A percentile compares a stretch with the other conserved stretches of the same genome.
Evolutionary conservation across 2,888 invertebrate genomes (phyloP).

Genomic region (Danaus chrysippus): DNA sequence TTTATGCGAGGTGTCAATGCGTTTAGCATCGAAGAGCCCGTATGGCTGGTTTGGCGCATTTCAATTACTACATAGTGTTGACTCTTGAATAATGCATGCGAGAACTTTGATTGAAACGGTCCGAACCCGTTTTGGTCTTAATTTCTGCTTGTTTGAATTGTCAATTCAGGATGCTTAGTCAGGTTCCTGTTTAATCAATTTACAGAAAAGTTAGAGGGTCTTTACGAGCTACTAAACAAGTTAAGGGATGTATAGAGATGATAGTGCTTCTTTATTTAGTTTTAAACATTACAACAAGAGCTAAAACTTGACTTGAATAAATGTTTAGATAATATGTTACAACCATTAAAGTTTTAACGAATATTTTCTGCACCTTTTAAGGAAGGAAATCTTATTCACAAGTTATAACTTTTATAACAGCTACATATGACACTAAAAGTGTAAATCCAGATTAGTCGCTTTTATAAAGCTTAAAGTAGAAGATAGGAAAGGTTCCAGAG

Average conservation of each 20-base stretch:
- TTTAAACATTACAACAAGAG: no score
- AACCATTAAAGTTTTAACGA: no score
- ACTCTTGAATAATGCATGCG: constrained; percentile 56
- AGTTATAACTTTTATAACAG: not conserved
- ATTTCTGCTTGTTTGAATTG: constrained; percentile 45
- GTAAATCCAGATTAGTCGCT: constrained; percentile 16
- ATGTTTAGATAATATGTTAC: no score
- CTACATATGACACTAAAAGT: not conserved
- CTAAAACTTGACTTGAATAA: no score
- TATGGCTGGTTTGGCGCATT: constrained; percentile 49
- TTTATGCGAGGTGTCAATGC: constrained; percentile 52
- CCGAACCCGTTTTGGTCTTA: constrained; percentile 45
- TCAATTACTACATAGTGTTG: constrained; percentile 51
- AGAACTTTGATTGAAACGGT: constrained; percentile 56
- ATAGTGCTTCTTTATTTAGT: no score
- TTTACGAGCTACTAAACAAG: not conserved
- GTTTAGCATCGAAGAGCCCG: constrained; percentile 57
- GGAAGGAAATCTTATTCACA: not conserved
- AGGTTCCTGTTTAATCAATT: constrained; percentile 20
- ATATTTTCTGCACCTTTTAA: not conserved
- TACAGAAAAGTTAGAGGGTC: not conserved
- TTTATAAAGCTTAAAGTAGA: constrained; percentile 16
- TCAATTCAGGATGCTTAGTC: constrained; percentile 24
- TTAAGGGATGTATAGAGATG: no score
- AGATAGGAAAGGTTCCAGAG: constrained; percentile 30